phyloP scores from a whole-genome alignment of 2,113 vertebrate species.

The Felis catus region F.catus_Fca126_mat1.0 CM031423.1:91901001-91901500 shows the following conservation, averaged over 20 bases:
- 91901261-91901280: background rate
- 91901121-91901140: background rate
- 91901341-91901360: too few relatives aligned
- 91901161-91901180: background rate
- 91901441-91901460: background rate
- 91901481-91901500: background rate
- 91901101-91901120: background rate
- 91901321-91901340: too few relatives aligned
- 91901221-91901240: background rate
- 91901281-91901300: too few relatives aligned
- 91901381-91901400: background rate
- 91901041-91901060: too few relatives aligned
- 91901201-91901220: fast-evolving
- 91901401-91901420: background rate
- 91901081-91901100: background rate
- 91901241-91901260: background rate
- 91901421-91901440: background rate
- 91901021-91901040: too few relatives aligned
- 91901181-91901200: fast-evolving
- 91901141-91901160: background rate
- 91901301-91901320: too few relatives aligned
- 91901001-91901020: fast-evolving
- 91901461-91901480: background rate
- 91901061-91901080: background rate
- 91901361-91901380: too few relatives aligned